Conservation (phyloP, 2,797 vertebrate genomes). For the Limnodromus scolopaceus region DNA sequence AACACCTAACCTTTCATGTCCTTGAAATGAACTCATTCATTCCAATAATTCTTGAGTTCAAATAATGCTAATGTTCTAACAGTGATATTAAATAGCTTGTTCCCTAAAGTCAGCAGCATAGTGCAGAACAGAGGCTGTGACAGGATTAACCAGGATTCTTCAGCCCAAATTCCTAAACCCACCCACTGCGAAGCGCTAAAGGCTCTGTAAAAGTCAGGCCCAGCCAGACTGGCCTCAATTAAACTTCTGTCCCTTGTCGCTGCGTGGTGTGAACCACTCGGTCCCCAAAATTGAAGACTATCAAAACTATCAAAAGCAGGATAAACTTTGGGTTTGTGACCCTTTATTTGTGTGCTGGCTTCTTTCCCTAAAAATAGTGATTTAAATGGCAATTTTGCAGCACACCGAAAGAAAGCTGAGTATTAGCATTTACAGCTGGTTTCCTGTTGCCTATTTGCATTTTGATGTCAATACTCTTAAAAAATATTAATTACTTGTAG, state of each 20-base stretch:
- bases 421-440: background rate
- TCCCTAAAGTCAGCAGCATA: background rate
- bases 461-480: constrained; percentile 13
- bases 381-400: background rate
- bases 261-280: background rate
- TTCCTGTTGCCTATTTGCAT: constrained; percentile 40
- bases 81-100: background rate
- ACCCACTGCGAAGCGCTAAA: background rate
- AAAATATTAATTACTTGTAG: constrained; percentile 66
- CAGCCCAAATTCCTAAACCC: background rate
- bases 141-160: background rate
- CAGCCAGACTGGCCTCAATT: background rate
- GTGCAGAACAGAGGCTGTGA: background rate
- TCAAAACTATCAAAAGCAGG: background rate
- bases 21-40: background rate
- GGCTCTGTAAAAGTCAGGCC: background rate
- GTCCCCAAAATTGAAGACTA: background rate
- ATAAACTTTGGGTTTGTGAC: background rate
- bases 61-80: background rate
- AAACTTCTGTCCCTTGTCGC: background rate
- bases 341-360: background rate
- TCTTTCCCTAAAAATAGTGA: background rate
- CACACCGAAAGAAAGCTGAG: background rate
- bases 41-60: background rate
- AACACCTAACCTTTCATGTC: background rate